Evolutionary conservation across 2,113 vertebrate genomes (phyloP).

Genomic region (Anhinga rufa): DNA sequence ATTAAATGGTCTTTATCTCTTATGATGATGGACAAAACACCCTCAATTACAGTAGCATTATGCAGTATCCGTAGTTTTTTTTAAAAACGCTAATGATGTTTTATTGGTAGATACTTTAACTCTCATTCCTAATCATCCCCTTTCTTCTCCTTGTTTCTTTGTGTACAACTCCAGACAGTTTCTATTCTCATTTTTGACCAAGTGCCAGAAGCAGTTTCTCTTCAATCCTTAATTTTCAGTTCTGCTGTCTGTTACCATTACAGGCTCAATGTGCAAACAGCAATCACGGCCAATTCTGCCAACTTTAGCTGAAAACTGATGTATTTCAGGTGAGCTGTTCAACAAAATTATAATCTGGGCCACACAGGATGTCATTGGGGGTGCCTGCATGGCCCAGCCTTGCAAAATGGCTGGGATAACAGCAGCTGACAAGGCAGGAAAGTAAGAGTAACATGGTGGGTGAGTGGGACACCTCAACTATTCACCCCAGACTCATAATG

Average conservation of each 20-base stretch:
- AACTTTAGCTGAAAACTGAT: not conserved
- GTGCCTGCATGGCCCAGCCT: not conserved
- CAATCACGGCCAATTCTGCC: not conserved
- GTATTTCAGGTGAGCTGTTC: not conserved
- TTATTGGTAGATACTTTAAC: not conserved
- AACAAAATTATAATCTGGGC: not conserved
- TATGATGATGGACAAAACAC: not conserved
- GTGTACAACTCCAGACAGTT: not conserved
- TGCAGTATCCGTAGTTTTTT: not conserved
- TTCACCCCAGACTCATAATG: not conserved
- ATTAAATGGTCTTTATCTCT: not conserved
- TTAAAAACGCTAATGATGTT: not conserved
- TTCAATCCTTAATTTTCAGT: not conserved
- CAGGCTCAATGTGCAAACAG: not conserved
- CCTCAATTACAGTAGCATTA: not conserved
- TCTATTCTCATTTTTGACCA: not conserved
- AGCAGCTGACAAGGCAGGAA: not conserved
- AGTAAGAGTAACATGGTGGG: not conserved
- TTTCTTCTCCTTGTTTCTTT: not conserved
- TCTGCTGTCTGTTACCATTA: not conserved
- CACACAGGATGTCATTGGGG: not conserved
- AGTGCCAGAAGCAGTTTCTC: not conserved
- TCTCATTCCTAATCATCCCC: not conserved
- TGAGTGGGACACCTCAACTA: not conserved
- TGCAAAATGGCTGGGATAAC: not conserved